phyloP scores from a whole-genome alignment of 2,888 invertebrate genomes.

The Trissolcus brochymenae region DNA sequence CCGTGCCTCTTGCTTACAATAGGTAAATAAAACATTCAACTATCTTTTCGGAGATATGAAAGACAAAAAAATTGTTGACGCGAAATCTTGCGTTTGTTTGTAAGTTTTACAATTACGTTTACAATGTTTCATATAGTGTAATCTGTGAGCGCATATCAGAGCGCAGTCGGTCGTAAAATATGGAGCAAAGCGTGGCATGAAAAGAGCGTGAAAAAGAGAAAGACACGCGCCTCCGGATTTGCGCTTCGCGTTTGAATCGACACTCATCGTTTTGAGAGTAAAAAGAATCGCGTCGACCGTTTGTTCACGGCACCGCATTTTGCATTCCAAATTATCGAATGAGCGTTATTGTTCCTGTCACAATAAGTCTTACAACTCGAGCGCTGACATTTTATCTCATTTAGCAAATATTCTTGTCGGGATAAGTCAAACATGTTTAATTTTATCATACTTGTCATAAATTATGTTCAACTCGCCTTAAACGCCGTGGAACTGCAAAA shows the following conservation, averaged over 20 bases:
- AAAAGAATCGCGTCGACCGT: constrained; percentile 7
- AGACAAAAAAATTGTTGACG: constrained; percentile 14
- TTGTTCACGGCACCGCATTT: background rate
- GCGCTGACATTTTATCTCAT: constrained; percentile 1
- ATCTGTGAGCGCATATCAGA: constrained; percentile 32
- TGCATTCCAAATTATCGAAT: no score
- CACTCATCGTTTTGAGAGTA: constrained; percentile 17
- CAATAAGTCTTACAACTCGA: no score
- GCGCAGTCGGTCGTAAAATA: constrained; percentile 49
- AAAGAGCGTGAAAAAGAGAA: constrained; percentile 56
- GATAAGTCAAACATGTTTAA: background rate
- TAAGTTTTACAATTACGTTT: constrained; percentile 28
- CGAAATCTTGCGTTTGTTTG: background rate
- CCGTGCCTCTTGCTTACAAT: no score
- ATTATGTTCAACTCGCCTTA: background rate
- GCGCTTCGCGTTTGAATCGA: constrained; percentile 21
- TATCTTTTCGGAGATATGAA: background rate
- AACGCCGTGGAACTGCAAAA: background rate
- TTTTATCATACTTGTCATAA: constrained; percentile 10
- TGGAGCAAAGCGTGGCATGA: constrained; percentile 42
- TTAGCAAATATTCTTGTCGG: constrained; percentile 2
- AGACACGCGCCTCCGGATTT: constrained; percentile 22
- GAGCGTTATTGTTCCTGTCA: no score
- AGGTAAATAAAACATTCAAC: no score
- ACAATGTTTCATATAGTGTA: constrained; percentile 20